Base-by-base conservation (phyloP, 2,797 vertebrate species). In the Sebastes variabilis region DNA sequence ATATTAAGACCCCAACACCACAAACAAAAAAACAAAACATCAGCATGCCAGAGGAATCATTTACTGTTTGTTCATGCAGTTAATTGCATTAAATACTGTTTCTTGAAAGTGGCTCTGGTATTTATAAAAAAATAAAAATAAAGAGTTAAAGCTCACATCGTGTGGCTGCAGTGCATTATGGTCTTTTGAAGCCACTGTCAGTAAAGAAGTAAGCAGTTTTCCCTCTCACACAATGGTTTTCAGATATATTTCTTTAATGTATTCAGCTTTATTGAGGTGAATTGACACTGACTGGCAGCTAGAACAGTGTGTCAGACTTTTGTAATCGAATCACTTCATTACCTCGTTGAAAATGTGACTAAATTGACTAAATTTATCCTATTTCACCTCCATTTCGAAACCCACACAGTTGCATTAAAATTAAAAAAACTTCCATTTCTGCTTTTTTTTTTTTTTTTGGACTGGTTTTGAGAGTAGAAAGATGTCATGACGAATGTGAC, bases 401-500 rank as follows among this genome's bases (percentile, higher is more conserved):
- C 13, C 18, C 5, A 12, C 34, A 16, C 24, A 64, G 55, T 54
- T 56, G 16, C 24, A 20, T 34, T 75, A 14, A 34, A 54, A 72
- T 12, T 65, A 4, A 42, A 77, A 67, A 66, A 20, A 73, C 59
- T 71, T 32, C 24, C 5, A 10, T 27, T 38, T 34, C 30, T 25
- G 24, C 14, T 25, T 54, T 55, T 18, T 16, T 46, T 46, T 42
- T 42, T 16, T 46, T 46, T 46, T 29, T 22, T 8, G 3, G 5
- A 14, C 52, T 72, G 16, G 22, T 77, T 55, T 58, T 58, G 25
- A 66, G 64, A 69, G 36, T 16, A 56, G 6, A 54, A 80, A 70
- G 71, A 79, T 49, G 72, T 75, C 66, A 71, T 69, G 75, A 87
- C 87, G 72, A 78, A 85, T 85, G 60, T 67, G 72, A 83, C 85